Evolutionary conservation across 2,113 vertebrate genomes (phyloP).

Genomic region (Petrocephalus microphthalmus): DNA sequence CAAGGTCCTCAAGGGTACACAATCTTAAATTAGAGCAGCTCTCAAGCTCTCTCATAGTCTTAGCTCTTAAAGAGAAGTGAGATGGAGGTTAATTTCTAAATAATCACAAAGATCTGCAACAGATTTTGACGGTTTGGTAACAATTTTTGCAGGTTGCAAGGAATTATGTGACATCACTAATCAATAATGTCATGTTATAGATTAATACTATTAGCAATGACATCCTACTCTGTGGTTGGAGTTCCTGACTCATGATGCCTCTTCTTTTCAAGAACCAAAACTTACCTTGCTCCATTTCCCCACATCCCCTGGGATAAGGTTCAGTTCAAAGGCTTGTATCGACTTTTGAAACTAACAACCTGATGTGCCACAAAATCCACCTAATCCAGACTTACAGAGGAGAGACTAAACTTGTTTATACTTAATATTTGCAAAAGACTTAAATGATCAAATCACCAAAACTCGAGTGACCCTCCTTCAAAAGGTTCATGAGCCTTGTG

Average conservation of each 20-base stretch:
- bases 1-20: background rate
- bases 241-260: background rate
- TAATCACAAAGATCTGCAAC: background rate
- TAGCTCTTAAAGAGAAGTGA: background rate
- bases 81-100: background rate
- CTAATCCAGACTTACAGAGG: background rate
- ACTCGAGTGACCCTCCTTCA: background rate
- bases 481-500: background rate
- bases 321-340: background rate
- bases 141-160: background rate
- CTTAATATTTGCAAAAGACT: background rate
- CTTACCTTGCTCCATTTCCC: background rate
- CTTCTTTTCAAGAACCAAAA: background rate
- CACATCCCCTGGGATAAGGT: background rate
- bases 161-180: background rate
- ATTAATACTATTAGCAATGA: background rate
- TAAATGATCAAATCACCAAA: background rate
- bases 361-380: background rate
- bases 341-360: background rate
- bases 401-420: background rate
- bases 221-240: background rate
- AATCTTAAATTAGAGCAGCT: background rate
- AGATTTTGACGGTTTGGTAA: background rate
- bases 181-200: background rate
- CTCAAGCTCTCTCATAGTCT: background rate